Evolutionary conservation across 2,113 vertebrate species (phyloP), one percentile per base, ranked within the genome.

Genomic region (Syrrhaptes paradoxus): DNA sequence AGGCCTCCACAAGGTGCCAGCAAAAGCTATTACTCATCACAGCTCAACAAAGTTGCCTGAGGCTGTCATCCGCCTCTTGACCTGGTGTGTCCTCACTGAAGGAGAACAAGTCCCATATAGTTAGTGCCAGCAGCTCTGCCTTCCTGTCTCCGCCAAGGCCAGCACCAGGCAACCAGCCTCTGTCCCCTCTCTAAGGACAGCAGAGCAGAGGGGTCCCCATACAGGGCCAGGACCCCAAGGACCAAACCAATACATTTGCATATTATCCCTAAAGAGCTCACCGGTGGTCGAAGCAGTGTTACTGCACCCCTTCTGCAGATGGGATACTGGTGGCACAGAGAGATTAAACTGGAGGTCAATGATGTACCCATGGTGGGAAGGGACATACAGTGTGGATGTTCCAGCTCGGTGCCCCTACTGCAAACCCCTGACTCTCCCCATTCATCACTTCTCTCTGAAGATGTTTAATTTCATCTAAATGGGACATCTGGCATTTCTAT

Each of bases 1-100:
- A 83, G 49, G 29, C 85, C 93, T 95, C 95, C 91, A 90, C 62
- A 58, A 96, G 93, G 91, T 87, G 89, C 95, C 96, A 96, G 93
- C 94, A 95, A 36, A 75, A 95, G 94, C 90, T 77, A n/a, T 89
- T 72, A 43, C 32, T 87, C 78, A 87, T 41, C n/a, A 45, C 62
- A 76, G 62, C 71, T 32, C 21, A 62, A 26, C 29, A 19, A 84
- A 55, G 34, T 25, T 46, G 87, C 84, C 65, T 78, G 70, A 21
- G 57, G 43, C 73, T 78, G 48, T 66, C 80, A 21, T 29, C 38
- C 6, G 0, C 59, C 79, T 70, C 51, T 66, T 90, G 9, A 8
- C 57, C 63, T 10, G 17, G 18, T 32, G 2, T 4, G 28, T 68
- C 49, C 28, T 91, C 74, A 13, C 11, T 34, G 21, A 24, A 54